Evolutionary conservation across 2,113 vertebrate genomes (phyloP), one percentile per base, ranked within the genome.

Genomic region (Corythoichthys haematopterus): DNA sequence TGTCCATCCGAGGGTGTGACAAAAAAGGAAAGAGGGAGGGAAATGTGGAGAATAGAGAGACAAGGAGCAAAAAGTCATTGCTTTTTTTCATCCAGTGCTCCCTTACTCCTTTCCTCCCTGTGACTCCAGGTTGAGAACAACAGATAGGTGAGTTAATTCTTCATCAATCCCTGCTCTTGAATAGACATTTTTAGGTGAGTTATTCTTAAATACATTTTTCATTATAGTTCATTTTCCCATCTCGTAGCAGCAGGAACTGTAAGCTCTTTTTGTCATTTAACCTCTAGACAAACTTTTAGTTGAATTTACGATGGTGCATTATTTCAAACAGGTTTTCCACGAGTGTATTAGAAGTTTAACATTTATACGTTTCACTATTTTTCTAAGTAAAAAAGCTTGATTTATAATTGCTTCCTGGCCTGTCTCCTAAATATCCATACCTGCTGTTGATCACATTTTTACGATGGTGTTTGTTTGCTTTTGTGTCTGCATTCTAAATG

Each of bases 401-500:
- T 66, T 55, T 48, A 76, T 74, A 63, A 78, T 71, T 71, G 15
- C 71, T 71, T 51, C 53, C 72, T 67, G 80, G 74, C 70, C 35
- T 33, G 57, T 78, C 64, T 70, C 35, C 61, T 28, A 55, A 60
- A 81, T 62, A 38, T 11, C 3, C 50, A 64, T 69, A 73, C 73
- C 78, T 67, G 68, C 56, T 78, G 68, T 46, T 80, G 80, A 82
- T 77, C 78, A 81, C 65, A 71, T 75, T 85, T 85, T 86, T 81
- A 86, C 69, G 78, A 69, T 46, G 3, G 47, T 86, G 85, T 88
- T 88, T 86, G 82, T 88, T 87, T 89, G 84, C 82, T 68, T 83
- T 76, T 86, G 82, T 83, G 82, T 87, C 82, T 85, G 80, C 80
- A 71, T 75, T 80, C 77, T 83, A 74, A 86, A 86, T 76, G 53